Evolutionary conservation across 2,888 invertebrate species (phyloP).

Genomic region (Euplexia lucipara): DNA sequence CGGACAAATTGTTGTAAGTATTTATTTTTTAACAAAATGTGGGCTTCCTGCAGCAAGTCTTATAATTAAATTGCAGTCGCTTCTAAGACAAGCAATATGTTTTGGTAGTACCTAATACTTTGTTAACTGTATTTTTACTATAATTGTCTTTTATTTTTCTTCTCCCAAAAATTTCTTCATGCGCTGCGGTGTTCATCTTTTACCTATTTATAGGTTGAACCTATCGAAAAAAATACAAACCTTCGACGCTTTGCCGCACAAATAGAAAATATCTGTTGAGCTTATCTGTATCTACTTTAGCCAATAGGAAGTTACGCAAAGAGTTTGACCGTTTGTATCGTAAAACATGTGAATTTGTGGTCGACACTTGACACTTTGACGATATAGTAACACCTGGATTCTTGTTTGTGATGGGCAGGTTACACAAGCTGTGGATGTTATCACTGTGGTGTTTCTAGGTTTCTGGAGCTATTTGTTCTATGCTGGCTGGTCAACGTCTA

Average conservation of each 20-base stretch:
- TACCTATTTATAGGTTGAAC: no score
- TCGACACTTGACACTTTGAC: slow-evolving; percentile 64
- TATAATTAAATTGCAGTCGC: no score
- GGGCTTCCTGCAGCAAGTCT: no score
- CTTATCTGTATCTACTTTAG: slow-evolving; percentile 21
- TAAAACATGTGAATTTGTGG: slow-evolving; percentile 76
- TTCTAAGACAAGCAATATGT: no score
- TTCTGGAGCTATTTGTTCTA: slow-evolving; percentile 28
- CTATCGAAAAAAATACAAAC: no score
- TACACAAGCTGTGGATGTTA: slow-evolving; percentile 32
- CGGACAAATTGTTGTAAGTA: no score
- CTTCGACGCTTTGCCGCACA: neutral
- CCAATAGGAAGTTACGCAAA: slow-evolving; percentile 74
- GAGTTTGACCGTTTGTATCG: slow-evolving; percentile 42
- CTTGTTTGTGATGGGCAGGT: slow-evolving; percentile 49
- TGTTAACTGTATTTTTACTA: no score
- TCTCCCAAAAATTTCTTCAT: no score
- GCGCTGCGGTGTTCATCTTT: no score
- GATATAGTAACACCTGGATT: slow-evolving; percentile 52
- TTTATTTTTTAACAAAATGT: no score
- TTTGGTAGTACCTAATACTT: no score
- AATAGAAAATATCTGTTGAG: slow-evolving; percentile 25
- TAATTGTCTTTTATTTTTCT: no score
- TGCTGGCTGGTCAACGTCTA: neutral
- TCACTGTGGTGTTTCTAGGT: slow-evolving; percentile 38